Base-by-base conservation (phyloP, 2,797 vertebrate genomes). In the Novumbra hubbsi region DNA sequence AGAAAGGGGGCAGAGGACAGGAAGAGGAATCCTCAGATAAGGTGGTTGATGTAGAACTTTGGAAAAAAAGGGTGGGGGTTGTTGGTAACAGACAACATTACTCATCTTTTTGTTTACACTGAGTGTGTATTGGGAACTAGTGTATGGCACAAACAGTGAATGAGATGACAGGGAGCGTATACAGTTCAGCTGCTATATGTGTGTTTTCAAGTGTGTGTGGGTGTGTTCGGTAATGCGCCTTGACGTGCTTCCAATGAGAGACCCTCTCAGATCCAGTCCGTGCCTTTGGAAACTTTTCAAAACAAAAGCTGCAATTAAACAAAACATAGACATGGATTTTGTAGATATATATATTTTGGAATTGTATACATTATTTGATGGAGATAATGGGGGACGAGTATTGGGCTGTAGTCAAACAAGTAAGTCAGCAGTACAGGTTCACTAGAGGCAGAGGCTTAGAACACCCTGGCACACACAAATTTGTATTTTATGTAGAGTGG, bases 81-180 rank as follows among this genome's bases (percentile, higher is more conserved):
- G n/a, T 28, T 52, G 57, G 48, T n/a, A 74, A 77, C 75, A 70
- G 80, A 79, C 65, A 80, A 84, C 67, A 82, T 90, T 88, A 90
- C 89, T 88, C 90, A 82, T 88, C 78, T 79, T 82, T 78, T 76
- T 90, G 83, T 83, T 86, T 80, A 82, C 79, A 86, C 77, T 71
- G 88, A 73, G 69, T 78, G 52, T 78, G 70, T 32, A 64, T 88
- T 83, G 75, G 88, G 85, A 80, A 88, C 79, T 71, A 91, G 90
- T 92, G 88, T 91, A 86, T 93, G 92, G 89, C 84, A 85, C 90
- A 90, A 91, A 87, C 87, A 93, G 85, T 94, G 91, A 95, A 80
- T 90, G 83, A 89, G 92, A 91, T 93, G 92, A 94, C 92, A 91
- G 89, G 88, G 87, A 88, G 86, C 84, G 93, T 94, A 94, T 92